These are phyloP conservation scores for Brachystomella parvula DNA, from an alignment of 1,140 invertebrate species.

Conservation along the genomic window DNA sequence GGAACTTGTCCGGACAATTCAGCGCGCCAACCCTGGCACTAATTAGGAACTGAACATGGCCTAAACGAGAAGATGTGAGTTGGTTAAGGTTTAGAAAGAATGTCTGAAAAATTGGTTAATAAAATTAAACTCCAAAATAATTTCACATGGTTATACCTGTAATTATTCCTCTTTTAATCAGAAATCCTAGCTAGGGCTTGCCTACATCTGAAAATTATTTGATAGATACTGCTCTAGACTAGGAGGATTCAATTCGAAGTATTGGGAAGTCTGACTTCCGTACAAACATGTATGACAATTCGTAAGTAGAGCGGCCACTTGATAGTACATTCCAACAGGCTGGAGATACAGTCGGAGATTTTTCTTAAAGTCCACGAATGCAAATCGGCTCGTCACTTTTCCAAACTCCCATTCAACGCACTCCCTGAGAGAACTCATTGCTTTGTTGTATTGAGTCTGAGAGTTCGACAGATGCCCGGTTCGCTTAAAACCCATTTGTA, in stretches of 20 bases:
- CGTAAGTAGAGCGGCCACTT: slow-evolving; percentile 8
- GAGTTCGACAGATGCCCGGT: too few relatives aligned
- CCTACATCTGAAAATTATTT: too few relatives aligned
- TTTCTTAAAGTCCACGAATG: slow-evolving; percentile 16
- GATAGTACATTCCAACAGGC: slow-evolving; percentile 9
- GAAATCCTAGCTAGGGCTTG: too few relatives aligned
- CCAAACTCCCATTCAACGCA: slow-evolving; percentile 21
- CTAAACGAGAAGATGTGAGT: too few relatives aligned
- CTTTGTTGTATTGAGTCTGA: neutral
- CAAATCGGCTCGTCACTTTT: neutral
- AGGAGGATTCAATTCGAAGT: slow-evolving; percentile 11
- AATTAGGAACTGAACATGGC: too few relatives aligned
- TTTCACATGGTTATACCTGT: too few relatives aligned
- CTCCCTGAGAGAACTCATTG: slow-evolving; percentile 6
- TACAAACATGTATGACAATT: slow-evolving; percentile 14
- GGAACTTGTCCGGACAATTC: too few relatives aligned
- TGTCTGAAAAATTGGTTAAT: too few relatives aligned
- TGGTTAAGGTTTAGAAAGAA: too few relatives aligned
- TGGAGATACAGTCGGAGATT: slow-evolving; percentile 14
- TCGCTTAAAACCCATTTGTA: neutral
- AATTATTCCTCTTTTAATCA: too few relatives aligned
- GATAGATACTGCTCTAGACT: neutral
- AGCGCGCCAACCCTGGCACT: too few relatives aligned
- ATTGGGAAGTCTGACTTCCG: slow-evolving; percentile 9
- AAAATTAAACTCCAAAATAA: too few relatives aligned